phyloP scores from a whole-genome alignment of 2,888 invertebrate species.

The Onchidella celtica region DNA sequence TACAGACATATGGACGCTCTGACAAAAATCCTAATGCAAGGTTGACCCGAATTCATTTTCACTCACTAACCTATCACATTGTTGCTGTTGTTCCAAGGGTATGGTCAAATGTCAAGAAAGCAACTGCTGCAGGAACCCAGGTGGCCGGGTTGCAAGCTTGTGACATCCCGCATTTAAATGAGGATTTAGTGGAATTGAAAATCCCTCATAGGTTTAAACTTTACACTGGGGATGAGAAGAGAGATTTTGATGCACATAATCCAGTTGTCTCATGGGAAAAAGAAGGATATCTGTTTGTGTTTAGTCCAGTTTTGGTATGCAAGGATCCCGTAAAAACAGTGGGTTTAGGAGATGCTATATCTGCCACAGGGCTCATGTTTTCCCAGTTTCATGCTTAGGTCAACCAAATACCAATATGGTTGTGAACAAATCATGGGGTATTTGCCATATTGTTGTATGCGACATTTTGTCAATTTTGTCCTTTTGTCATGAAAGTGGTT shows the following conservation, averaged over 20 bases:
- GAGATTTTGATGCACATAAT: conserved; percentile 68
- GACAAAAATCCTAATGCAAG: conserved; percentile 71
- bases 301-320: conserved; percentile 81
- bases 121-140: conserved; percentile 81
- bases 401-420: too few relatives aligned
- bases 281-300: conserved; percentile 79
- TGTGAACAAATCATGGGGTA: too few relatives aligned
- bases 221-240: conserved; percentile 62
- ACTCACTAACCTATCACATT: conserved; percentile 81
- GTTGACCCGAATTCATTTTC: conserved; percentile 81
- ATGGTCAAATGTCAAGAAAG: conserved; percentile 80
- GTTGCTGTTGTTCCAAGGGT: conserved; percentile 75
- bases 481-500: neutral
- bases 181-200: conserved; percentile 77
- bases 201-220: conserved; percentile 77
- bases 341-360: conserved; percentile 81
- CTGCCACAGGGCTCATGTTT: conserved; percentile 80
- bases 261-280: conserved; percentile 79
- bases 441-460: too few relatives aligned
- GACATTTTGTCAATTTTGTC: neutral
- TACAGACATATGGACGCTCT: conserved; percentile 79
- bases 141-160: conserved; percentile 81
- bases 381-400: conserved; percentile 72
- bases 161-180: conserved; percentile 65
- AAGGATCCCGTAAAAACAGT: conserved; percentile 80